phyloP scores from a whole-genome alignment of 2,113 vertebrate species.

The Sialia sialis region DNA sequence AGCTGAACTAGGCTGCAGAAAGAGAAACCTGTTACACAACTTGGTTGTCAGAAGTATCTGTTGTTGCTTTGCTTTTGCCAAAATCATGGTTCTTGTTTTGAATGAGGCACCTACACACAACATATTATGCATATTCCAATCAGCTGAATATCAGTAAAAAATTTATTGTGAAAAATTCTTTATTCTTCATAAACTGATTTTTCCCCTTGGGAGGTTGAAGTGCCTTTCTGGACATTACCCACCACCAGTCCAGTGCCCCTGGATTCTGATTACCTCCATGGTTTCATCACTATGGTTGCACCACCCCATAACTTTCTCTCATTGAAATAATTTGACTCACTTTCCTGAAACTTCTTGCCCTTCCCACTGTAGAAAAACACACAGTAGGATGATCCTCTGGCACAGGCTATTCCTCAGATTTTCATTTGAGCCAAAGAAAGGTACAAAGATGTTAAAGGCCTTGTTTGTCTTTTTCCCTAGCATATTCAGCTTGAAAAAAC shows the following conservation, averaged over 20 bases:
- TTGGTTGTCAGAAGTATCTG: neutral
- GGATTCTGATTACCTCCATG: neutral
- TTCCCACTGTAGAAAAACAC: neutral
- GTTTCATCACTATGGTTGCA: neutral
- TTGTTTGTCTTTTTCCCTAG: neutral
- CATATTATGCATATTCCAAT: neutral
- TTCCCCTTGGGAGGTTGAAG: neutral
- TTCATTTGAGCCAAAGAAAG: neutral
- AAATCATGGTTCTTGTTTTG: neutral
- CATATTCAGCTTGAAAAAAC: neutral
- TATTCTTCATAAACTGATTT: neutral
- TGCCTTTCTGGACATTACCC: neutral
- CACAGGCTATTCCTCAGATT: neutral
- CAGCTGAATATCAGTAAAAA: neutral
- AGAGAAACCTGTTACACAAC: neutral
- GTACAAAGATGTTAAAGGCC: neutral
- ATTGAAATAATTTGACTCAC: neutral
- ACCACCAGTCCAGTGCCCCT: neutral
- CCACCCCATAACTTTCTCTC: neutral
- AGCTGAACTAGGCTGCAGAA: neutral
- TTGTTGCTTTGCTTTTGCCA: slow-evolving; percentile 7
- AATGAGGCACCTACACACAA: neutral
- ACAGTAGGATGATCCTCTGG: neutral
- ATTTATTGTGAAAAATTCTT: neutral
- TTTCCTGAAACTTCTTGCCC: neutral